Percentiles rank a stretch among this genome's conserved stretches.
Conservation (phyloP, 2,113 vertebrate species). For the Hydropotes inermis region DNA sequence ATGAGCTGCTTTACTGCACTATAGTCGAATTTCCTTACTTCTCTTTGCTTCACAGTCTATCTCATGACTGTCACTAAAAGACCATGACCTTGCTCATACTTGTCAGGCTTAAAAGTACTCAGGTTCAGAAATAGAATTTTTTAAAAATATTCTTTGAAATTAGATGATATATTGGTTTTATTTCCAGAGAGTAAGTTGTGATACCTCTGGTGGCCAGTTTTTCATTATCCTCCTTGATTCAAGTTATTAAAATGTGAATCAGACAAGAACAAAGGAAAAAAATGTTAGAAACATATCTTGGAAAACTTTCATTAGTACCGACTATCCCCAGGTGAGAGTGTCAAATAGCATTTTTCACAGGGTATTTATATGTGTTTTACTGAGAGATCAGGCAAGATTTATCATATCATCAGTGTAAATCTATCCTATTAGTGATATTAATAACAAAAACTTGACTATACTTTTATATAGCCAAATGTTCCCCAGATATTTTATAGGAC, state of each 20-base stretch:
- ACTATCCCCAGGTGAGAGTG: background rate
- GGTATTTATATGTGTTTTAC: background rate
- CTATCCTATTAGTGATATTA: background rate
- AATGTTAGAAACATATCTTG: background rate
- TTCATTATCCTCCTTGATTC: constrained; percentile 52
- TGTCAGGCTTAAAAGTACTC: background rate
- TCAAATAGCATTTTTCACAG: background rate
- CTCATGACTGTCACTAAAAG: background rate
- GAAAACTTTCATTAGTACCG: background rate
- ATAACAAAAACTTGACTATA: background rate
- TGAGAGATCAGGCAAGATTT: background rate
- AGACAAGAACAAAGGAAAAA: background rate
- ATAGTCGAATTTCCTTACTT: background rate
- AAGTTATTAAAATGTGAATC: constrained; percentile 56
- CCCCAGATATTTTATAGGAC: background rate
- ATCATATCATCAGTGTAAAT: background rate
- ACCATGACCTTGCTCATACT: background rate
- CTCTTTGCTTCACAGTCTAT: background rate
- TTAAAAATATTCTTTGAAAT: constrained; percentile 39
- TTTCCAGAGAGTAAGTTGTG: background rate
- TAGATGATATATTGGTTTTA: constrained; percentile 27
- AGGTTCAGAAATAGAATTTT: background rate
- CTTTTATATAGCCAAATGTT: background rate
- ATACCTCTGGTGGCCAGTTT: background rate
- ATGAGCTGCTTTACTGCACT: background rate